Base-by-base conservation (phyloP, 1,140 invertebrate species). In the Sminthurinus signatus region DNA sequence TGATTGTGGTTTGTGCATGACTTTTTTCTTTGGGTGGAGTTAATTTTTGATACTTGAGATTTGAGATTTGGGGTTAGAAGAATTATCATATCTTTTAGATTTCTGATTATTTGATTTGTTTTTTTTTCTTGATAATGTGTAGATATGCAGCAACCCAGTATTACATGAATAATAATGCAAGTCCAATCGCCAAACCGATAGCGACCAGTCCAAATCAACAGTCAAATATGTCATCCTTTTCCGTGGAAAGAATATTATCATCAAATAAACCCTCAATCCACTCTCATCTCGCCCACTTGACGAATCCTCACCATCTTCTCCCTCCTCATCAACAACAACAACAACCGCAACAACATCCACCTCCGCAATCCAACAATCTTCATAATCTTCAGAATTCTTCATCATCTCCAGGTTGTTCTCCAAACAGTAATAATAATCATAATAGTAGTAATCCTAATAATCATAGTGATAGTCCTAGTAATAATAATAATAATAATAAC, bases 101-200 rank as follows among this genome's bases (percentile, higher is more conserved):
- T n/a, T n/a, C n/a, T n/a, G n/a, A n/a, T n/a, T n/a, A n/a, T n/a
- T n/a, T n/a, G n/a, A n/a, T n/a, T n/a, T n/a, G n/a, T n/a, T n/a
- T n/a, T n/a, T n/a, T n/a, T n/a, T n/a, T n/a, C n/a, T n/a, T n/a
- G n/a, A n/a, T n/a, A n/a, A n/a, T n/a, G n/a, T n/a, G 19, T 52
- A 72, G 70, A 64, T 72, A 69, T 63, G 70, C 70, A 32, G 70
- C 70, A 25, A 61, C 70, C 2, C 70, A 72, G 67, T 68, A 72
- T 63, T 69, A 69, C 59, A 69, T 67, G 64, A 62, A 57, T 36
- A 69, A 63, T 36, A 65, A 63, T 50, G 54, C 56, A 28, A 48
- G 44, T 39, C 46, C 58, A 31, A 52, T 67, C 27, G 64, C 42
- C 36, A 70, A 70, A 50, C 65, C 68, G 23, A 58, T 65, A 28